These are phyloP conservation scores for Amblyraja radiata DNA, from an alignment of 2,797 vertebrate genomes.

Conservation along the genomic window DNA sequence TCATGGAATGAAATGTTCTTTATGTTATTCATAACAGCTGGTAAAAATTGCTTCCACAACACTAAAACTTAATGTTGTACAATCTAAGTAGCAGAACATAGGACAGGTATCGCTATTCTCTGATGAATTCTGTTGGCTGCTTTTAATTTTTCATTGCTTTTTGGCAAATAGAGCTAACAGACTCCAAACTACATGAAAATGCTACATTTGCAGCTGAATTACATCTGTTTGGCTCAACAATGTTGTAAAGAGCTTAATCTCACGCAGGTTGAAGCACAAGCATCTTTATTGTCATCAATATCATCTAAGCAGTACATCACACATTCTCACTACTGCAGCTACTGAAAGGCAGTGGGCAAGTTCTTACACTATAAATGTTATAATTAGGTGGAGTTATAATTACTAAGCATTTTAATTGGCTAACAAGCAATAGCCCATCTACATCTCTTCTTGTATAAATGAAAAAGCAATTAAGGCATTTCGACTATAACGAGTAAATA, in stretches of 20 bases:
- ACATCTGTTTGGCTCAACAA: background rate
- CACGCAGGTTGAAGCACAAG: too few relatives aligned
- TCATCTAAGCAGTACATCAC: too few relatives aligned
- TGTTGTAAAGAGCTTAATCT: background rate
- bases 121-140: slow-evolving; percentile 7
- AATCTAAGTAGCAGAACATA: background rate
- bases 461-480: too few relatives aligned
- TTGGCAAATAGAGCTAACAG: background rate
- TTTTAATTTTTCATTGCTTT: slow-evolving; percentile 16
- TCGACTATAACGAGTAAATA: too few relatives aligned
- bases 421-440: too few relatives aligned
- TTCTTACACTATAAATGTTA: too few relatives aligned
- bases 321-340: too few relatives aligned
- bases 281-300: too few relatives aligned
- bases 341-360: too few relatives aligned
- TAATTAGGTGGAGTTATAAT: too few relatives aligned
- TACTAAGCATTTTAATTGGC: too few relatives aligned
- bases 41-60: background rate
- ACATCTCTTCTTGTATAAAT: too few relatives aligned
- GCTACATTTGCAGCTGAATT: background rate
- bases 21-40: background rate
- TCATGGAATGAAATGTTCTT: background rate
- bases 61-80: slow-evolving; percentile 26
- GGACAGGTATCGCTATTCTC: background rate
- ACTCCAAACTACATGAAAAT: slow-evolving; percentile 21